Evolutionary conservation across 2,888 invertebrate genomes (phyloP), one percentile per base, ranked within the genome.

Genomic region (Drosophila fulvimacula): DNA sequence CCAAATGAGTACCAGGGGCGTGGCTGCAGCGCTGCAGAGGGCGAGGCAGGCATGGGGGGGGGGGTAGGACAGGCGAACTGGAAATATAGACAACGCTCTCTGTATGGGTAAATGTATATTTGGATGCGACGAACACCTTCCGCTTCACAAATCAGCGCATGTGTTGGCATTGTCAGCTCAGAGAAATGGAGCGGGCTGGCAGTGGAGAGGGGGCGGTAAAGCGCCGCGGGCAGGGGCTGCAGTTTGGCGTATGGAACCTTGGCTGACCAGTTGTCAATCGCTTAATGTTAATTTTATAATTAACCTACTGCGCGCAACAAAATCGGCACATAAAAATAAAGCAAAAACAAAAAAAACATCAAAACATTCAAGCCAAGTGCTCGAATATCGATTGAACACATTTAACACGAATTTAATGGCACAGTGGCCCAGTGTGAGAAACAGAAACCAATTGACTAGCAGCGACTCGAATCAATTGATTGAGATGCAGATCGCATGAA

Each of bases 91-190:
- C 56, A 51, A 51, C 59, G 39, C 56, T 36, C 49, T 21, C 27
- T 6, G 67, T 59, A 60, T 70, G 66, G 42, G 30, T 39, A 62
- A 36, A 57, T 74, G 68, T 85, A 85, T 79, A 85, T 85, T 85
- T 84, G 89, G 85, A 80, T 89, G 85, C 72, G 74, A 30, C 88
- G 66, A 88, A 85, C 85, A 85, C 89, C 85, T 85, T 85, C 88
- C 89, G 89, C 89, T 85, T 89, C 88, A 85, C 73, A 75, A 88
- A 87, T 81, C 87, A 81, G 72, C 84, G 62, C 82, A 79, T 73
- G 78, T 80, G 83, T 82, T 79, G 68, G 46, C 65, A 72, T 63
- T 65, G 80, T 79, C 70, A 51, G 57, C 51, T 73, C 61, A 58
- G 56, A 53, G 44, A 42, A 24, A 41, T 38, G 52, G 24, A n/a